Evolutionary conservation across 2,113 vertebrate genomes (phyloP).

Genomic region (Vulpes ferrilata): DNA sequence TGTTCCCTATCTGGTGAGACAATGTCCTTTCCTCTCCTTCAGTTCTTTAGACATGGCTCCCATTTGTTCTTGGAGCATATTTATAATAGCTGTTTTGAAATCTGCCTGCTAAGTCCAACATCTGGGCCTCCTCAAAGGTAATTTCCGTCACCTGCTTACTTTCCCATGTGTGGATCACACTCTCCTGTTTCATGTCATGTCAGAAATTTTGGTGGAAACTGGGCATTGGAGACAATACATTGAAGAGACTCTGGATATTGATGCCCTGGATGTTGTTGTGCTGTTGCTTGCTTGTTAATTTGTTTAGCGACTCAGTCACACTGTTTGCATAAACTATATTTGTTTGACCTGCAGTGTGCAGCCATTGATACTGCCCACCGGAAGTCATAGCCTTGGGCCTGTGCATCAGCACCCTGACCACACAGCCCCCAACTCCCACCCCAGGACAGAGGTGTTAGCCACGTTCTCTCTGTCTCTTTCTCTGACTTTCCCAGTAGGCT

Average conservation of each 20-base stretch:
- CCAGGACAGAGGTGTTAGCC: background rate
- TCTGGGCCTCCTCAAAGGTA: background rate
- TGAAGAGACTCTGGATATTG: background rate
- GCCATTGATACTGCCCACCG: background rate
- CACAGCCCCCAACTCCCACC: background rate
- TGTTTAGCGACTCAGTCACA: background rate
- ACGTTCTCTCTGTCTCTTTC: background rate
- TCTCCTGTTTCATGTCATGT: background rate
- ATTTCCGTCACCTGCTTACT: background rate
- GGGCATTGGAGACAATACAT: background rate
- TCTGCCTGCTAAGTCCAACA: background rate
- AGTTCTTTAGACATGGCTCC: background rate
- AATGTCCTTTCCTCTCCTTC: background rate
- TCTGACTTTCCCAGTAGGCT: background rate
- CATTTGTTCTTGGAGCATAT: background rate
- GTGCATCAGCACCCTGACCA: too few species aligned
- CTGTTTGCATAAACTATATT: background rate
- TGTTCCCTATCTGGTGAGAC: background rate
- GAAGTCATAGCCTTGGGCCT: background rate
- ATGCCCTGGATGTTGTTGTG: background rate
- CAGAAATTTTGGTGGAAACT: background rate
- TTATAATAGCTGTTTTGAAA: background rate
- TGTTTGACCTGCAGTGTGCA: background rate
- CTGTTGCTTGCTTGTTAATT: background rate
- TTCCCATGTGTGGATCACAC: background rate